These are phyloP conservation scores for Incurvaria masculella DNA, from an alignment of 2,888 invertebrate genomes.

Conservation along the genomic window DNA sequence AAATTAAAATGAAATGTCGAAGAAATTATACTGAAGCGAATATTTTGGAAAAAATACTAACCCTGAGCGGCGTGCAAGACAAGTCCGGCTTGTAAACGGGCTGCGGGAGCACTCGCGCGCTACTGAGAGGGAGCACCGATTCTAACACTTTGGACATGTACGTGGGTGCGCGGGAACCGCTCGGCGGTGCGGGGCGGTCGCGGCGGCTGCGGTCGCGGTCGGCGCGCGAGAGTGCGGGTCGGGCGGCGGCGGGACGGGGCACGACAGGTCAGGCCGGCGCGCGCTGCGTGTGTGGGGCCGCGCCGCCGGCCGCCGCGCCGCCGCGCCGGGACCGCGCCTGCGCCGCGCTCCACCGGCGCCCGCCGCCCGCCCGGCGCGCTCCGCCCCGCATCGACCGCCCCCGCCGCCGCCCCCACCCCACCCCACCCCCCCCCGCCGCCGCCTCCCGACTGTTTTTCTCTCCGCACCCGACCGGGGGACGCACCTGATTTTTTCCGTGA, in stretches of 20 bases:
- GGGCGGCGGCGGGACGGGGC: slow-evolving; percentile 20
- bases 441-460: slow-evolving; percentile 48
- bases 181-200: slow-evolving; percentile 37
- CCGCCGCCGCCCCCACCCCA: slow-evolving; percentile 35
- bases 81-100: slow-evolving; percentile 44
- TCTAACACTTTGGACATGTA: slow-evolving; percentile 53
- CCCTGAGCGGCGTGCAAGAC: slow-evolving; percentile 49
- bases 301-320: slow-evolving; percentile 25
- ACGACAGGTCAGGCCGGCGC: slow-evolving; percentile 28
- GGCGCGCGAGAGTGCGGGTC: slow-evolving; percentile 39
- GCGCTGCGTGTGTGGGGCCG: slow-evolving; percentile 37
- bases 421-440: slow-evolving; percentile 33
- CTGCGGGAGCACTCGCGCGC: slow-evolving; percentile 51
- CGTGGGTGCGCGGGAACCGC: slow-evolving; percentile 31
- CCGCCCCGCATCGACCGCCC: slow-evolving; percentile 20
- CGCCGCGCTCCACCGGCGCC: slow-evolving; percentile 25
- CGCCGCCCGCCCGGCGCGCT: slow-evolving; percentile 19
- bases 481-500: slow-evolving; percentile 59
- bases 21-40: background rate
- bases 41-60: slow-evolving; percentile 33
- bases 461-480: slow-evolving; percentile 50
- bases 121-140: slow-evolving; percentile 51
- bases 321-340: slow-evolving; percentile 35
- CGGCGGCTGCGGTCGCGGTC: slow-evolving; percentile 26
- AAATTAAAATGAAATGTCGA: background rate